Evolutionary conservation across 1,140 invertebrate genomes (phyloP).

Genomic region (Caenorhabditis briggsae): DNA sequence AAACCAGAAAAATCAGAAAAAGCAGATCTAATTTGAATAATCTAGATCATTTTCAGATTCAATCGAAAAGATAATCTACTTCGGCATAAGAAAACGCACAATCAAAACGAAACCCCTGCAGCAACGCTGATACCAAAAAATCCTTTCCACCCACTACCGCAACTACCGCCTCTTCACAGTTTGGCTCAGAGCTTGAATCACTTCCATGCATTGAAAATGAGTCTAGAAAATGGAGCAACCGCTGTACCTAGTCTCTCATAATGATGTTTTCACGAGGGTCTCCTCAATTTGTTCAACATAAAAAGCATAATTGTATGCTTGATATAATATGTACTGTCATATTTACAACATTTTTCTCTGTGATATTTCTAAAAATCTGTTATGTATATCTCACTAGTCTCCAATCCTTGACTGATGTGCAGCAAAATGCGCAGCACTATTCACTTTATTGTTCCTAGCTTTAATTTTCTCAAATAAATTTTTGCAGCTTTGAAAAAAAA

Average conservation of each 20-base stretch:
- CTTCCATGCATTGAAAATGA: conserved; percentile 14
- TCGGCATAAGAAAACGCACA: conserved; percentile 58
- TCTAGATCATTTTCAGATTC: conserved; percentile 52
- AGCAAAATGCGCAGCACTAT: neutral
- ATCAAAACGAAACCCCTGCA: neutral
- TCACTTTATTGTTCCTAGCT: conserved; percentile 7
- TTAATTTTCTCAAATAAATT: neutral
- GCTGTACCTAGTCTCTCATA: conserved; percentile 11
- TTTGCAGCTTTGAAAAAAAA: no score
- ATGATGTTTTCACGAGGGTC: neutral
- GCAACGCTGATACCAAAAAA: neutral
- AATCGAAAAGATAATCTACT: conserved; percentile 61
- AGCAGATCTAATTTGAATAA: neutral
- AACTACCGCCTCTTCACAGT: neutral
- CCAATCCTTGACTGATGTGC: conserved; percentile 9
- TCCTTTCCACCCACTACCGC: neutral
- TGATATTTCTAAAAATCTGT: neutral
- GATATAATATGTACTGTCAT: no score
- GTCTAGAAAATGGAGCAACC: neutral
- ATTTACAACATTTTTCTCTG: no score
- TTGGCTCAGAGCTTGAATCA: conserved; percentile 23
- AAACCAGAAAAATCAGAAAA: no score
- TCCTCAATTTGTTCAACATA: neutral
- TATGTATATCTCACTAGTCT: neutral
- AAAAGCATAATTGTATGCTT: neutral